These are phyloP conservation scores for Marcusenius ussheri DNA, from an alignment of 2,113 vertebrate genomes.

Conservation along the genomic window DNA sequence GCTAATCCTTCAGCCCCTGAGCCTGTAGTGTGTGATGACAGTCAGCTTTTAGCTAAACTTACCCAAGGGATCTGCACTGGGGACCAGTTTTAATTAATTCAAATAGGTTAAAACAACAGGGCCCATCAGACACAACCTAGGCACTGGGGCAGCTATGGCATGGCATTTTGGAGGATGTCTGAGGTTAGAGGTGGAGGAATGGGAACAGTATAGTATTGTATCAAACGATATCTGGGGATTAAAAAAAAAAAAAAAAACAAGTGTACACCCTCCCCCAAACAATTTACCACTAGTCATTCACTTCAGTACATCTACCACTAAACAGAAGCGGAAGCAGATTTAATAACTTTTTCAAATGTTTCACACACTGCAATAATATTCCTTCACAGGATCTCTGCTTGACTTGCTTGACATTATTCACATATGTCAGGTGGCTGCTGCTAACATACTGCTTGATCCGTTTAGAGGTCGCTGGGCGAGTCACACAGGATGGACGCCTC, in stretches of 20 bases:
- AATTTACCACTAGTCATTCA: background rate
- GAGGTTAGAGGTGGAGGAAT: background rate
- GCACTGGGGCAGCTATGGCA: background rate
- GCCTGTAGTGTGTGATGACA: background rate
- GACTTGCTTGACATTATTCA: background rate
- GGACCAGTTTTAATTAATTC: background rate
- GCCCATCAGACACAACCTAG: background rate
- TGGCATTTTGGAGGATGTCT: background rate
- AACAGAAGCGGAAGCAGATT: background rate
- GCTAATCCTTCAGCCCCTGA: background rate
- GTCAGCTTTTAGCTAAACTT: background rate
- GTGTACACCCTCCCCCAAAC: background rate
- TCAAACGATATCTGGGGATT: background rate
- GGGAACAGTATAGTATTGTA: background rate
- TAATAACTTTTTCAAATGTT: slow-evolving; percentile 2
- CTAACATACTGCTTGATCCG: background rate
- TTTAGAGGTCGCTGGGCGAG: background rate
- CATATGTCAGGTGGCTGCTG: background rate
- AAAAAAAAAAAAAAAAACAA: background rate
- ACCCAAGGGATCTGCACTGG: background rate
- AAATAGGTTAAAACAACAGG: background rate
- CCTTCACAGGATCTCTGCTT: background rate
- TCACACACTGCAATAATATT: background rate
- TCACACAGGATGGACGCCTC: background rate
- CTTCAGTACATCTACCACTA: background rate